phyloP scores from a whole-genome alignment of 2,113 vertebrate genomes.

The Podarcis cretensis region DNA sequence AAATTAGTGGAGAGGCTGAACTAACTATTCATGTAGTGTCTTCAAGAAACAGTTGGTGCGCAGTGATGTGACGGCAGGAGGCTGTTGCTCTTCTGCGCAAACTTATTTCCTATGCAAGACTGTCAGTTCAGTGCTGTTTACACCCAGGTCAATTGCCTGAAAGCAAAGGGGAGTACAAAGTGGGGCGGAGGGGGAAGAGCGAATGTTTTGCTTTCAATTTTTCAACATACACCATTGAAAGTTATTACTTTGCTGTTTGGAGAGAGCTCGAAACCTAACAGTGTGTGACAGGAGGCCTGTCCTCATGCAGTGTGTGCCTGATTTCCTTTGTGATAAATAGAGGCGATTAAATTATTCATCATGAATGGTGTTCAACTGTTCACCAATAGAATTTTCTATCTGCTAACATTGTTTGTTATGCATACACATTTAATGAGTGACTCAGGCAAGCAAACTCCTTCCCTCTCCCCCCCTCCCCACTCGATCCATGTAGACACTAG shows the following conservation, averaged over 20 bases:
- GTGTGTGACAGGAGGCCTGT: accelerated
- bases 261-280: background rate
- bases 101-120: accelerated
- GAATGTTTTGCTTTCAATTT: conserved; percentile 11
- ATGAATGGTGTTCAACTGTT: conserved; percentile 25
- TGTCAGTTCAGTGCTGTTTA: background rate
- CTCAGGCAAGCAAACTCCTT: conserved; percentile 14
- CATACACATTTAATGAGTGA: conserved; percentile 30
- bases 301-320: background rate
- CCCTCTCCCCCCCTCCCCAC: background rate
- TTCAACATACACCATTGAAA: background rate
- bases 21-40: accelerated
- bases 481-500: background rate
- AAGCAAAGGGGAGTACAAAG: background rate
- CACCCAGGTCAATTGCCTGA: background rate
- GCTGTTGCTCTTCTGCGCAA: background rate
- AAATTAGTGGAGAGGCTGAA: background rate
- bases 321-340: conserved; percentile 36
- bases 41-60: background rate
- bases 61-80: background rate
- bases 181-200: background rate
- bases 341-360: conserved; percentile 30
- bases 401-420: conserved; percentile 30
- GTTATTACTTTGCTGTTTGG: conserved; percentile 11
- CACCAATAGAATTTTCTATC: conserved; percentile 22